Conservation (phyloP, 2,113 vertebrate species). For the Chaetorhynchus papuensis region DNA sequence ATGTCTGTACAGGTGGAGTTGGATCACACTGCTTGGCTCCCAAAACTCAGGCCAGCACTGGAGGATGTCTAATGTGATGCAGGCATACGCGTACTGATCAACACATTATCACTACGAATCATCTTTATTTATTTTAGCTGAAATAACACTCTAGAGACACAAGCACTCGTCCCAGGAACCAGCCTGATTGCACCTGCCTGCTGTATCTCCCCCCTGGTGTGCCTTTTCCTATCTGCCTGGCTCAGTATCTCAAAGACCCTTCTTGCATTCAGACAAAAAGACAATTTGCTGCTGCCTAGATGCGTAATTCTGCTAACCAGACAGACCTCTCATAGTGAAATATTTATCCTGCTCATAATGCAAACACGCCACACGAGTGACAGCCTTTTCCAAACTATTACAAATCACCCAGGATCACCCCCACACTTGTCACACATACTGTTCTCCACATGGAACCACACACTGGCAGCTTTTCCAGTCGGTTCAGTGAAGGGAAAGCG, state of each 20-base stretch:
- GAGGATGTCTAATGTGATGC: rapidly evolving
- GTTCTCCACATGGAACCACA: not conserved
- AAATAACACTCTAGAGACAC: not conserved
- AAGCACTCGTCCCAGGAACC: rapidly evolving
- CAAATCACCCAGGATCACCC: not conserved
- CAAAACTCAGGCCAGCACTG: not conserved
- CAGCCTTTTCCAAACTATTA: slow-evolving; percentile 1
- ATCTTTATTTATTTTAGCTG: not conserved
- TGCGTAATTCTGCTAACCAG: not conserved
- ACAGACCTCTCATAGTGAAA: not conserved
- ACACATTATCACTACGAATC: not conserved
- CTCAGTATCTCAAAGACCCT: not conserved
- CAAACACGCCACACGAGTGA: not conserved
- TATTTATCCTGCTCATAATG: not conserved
- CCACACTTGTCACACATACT: not conserved
- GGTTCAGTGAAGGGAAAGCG: rapidly evolving
- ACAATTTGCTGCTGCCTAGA: not conserved
- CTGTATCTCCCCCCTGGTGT: not conserved
- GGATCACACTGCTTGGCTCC: not conserved
- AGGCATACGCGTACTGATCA: rapidly evolving
- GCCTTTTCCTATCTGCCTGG: not conserved
- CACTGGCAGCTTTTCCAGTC: not conserved
- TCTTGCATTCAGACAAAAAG: not conserved
- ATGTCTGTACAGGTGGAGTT: not conserved
- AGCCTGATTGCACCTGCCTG: not conserved